Evolutionary conservation across 2,888 invertebrate species (phyloP).

Genomic region (Erebia palarica): DNA sequence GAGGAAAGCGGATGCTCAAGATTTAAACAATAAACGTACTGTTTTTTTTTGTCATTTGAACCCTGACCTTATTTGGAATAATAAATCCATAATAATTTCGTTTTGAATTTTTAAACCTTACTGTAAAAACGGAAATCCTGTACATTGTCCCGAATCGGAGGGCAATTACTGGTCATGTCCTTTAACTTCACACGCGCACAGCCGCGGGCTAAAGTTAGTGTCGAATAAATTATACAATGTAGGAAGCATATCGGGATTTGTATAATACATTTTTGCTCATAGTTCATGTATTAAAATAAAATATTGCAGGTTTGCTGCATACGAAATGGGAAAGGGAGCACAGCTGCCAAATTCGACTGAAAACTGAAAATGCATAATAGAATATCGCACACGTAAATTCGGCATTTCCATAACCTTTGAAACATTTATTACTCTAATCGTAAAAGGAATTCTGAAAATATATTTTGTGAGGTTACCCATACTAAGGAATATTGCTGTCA

Average conservation of each 20-base stretch:
- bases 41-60: no score
- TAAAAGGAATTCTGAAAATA: background rate
- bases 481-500: background rate
- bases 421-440: constrained; percentile 13
- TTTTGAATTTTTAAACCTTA: no score
- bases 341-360: constrained; percentile 26
- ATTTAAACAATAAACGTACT: no score
- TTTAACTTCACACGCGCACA: no score
- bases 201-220: background rate
- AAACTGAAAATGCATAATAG: constrained; percentile 25
- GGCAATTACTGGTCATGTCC: no score
- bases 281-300: constrained; percentile 13
- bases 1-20: no score
- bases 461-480: background rate
- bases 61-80: no score
- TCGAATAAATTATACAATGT: background rate
- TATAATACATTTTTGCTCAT: constrained; percentile 4
- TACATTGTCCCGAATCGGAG: no score
- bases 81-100: no score
- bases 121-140: no score
- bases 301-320: constrained; percentile 13
- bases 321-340: constrained; percentile 10
- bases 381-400: constrained; percentile 11
- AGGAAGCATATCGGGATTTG: no score
- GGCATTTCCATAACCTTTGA: constrained; percentile 19